Evolutionary conservation across 1,140 invertebrate genomes (phyloP).

Genomic region (Oscheius sp.): DNA sequence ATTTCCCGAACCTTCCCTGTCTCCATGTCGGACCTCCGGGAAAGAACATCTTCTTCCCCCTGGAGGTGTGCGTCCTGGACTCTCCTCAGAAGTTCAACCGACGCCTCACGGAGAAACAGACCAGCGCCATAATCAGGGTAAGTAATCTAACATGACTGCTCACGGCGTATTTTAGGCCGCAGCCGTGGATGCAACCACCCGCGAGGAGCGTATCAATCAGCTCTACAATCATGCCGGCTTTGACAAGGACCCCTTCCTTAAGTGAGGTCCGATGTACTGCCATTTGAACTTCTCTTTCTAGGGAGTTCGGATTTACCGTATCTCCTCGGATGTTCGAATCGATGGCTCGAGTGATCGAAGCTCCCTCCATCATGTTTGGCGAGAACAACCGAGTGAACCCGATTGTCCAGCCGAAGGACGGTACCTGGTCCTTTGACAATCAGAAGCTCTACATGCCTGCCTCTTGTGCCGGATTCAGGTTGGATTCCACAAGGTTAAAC

Average conservation of each 20-base stretch:
- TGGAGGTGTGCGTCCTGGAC: conserved; percentile 59
- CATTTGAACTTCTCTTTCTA: conserved; percentile 36
- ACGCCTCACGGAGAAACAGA: conserved; percentile 50
- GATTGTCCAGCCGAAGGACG: conserved; percentile 46
- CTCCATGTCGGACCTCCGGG: conserved; percentile 52
- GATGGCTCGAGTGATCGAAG: conserved; percentile 85
- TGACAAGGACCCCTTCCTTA: conserved; percentile 15
- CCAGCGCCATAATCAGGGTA: conserved; percentile 47
- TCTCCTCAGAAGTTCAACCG: conserved; percentile 57
- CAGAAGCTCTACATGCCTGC: conserved; percentile 48
- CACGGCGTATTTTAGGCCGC: too few relatives aligned
- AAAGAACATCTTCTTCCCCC: conserved; percentile 52
- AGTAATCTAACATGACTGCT: too few relatives aligned
- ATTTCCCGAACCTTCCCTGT: conserved; percentile 57
- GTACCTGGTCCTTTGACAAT: conserved; percentile 47
- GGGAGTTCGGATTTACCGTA: conserved; percentile 74
- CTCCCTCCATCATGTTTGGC: conserved; percentile 98
- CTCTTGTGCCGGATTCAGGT: conserved; percentile 37
- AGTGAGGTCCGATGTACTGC: background rate
- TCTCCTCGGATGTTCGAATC: conserved; percentile 98
- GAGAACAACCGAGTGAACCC: conserved; percentile 39
- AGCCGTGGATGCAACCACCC: conserved; percentile 48
- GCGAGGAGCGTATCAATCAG: conserved; percentile 45
- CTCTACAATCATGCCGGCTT: conserved; percentile 6
- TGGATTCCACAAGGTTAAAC: background rate